Conservation (phyloP, 2,797 vertebrate species). For the Acrossocheilus wenchowensis region DNA sequence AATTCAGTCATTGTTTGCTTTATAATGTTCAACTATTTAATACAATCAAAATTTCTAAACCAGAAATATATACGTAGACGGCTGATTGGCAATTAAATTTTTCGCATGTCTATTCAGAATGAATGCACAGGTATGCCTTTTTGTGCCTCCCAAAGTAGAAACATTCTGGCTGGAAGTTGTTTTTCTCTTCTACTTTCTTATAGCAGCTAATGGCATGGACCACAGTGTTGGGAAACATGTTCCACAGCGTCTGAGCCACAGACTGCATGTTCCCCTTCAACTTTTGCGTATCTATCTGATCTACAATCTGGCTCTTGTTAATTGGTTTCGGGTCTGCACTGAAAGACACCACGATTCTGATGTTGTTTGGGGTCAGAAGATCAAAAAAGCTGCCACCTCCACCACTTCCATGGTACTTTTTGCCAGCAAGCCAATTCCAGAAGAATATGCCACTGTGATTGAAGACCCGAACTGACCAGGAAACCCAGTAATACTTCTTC, state of each 20-base stretch:
- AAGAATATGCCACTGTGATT: constrained; percentile 74
- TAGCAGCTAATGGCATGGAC: constrained; percentile 80
- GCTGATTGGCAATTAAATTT: constrained; percentile 44
- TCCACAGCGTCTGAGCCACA: constrained; percentile 72
- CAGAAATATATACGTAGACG: constrained; percentile 1
- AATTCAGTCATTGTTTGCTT: background rate
- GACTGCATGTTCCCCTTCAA: constrained; percentile 77
- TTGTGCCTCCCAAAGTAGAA: constrained; percentile 80
- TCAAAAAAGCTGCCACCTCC: constrained; percentile 78
- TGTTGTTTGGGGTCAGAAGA: constrained; percentile 74
- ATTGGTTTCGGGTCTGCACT: constrained; percentile 74
- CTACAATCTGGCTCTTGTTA: constrained; percentile 73
- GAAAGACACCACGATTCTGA: constrained; percentile 81
- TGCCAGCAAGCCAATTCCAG: constrained; percentile 82
- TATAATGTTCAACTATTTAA: constrained; percentile 16
- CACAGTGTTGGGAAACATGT: constrained; percentile 74
- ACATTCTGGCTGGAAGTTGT: constrained; percentile 80
- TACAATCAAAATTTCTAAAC: background rate
- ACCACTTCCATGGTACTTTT: constrained; percentile 75
- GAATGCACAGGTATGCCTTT: constrained; percentile 76
- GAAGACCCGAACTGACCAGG: constrained; percentile 80
- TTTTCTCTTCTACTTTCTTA: constrained; percentile 79
- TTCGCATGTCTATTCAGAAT: constrained; percentile 71
- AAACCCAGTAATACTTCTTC: constrained; percentile 84
- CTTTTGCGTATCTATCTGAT: constrained; percentile 76